Percentiles rank a stretch among this genome's conserved stretches.
phyloP scores from a whole-genome alignment of 2,113 vertebrate genomes.

The Potamarius usumacintae region DNA sequence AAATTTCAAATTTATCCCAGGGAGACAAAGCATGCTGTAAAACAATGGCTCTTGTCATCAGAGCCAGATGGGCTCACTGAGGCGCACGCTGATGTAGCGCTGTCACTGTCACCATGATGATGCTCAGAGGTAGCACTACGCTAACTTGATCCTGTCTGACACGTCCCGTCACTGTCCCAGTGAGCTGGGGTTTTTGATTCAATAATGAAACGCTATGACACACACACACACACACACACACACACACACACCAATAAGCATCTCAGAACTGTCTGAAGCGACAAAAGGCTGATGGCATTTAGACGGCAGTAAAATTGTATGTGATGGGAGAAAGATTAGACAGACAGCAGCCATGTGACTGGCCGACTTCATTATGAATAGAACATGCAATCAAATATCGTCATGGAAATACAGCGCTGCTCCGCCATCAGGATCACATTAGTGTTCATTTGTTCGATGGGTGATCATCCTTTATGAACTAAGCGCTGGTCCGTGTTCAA shows the following conservation, averaged over 20 bases:
- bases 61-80: slow-evolving; percentile 31
- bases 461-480: slow-evolving; percentile 33
- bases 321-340: background rate
- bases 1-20: slow-evolving; percentile 20
- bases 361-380: slow-evolving; percentile 3
- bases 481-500: slow-evolving; percentile 39
- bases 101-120: slow-evolving; percentile 44
- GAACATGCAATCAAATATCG: slow-evolving; percentile 16
- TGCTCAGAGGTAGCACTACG: slow-evolving; percentile 15
- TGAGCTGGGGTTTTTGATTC: slow-evolving; percentile 34
- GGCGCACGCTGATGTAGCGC: slow-evolving; percentile 40
- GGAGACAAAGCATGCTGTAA: slow-evolving; percentile 39
- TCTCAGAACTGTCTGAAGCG: slow-evolving; percentile 17
- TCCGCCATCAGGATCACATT: slow-evolving; percentile 37
- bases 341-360: background rate
- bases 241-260: slow-evolving; percentile 32
- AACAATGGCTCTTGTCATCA: slow-evolving; percentile 32
- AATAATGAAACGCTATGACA: slow-evolving; percentile 35
- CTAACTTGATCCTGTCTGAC: slow-evolving; percentile 40
- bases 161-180: slow-evolving; percentile 36
- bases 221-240: slow-evolving; percentile 13
- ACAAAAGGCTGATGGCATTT: slow-evolving; percentile 30
- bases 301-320: slow-evolving; percentile 4
- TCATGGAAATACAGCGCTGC: slow-evolving; percentile 5
- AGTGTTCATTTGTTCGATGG: slow-evolving; percentile 39